These are phyloP conservation scores for Apamea epomidion DNA, from an alignment of 2,888 invertebrate genomes.

Conservation along the genomic window DNA sequence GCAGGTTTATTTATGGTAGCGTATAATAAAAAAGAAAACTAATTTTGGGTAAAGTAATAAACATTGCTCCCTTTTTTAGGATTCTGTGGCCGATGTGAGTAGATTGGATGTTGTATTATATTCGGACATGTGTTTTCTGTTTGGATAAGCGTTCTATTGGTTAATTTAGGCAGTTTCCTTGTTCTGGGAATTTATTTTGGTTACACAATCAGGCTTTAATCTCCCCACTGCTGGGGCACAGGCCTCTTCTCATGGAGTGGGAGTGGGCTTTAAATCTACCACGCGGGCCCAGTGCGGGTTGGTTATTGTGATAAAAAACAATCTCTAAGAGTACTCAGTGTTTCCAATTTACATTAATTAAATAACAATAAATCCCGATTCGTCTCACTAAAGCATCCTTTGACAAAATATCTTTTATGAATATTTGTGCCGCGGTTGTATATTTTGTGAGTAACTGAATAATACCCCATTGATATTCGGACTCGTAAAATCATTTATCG, in stretches of 20 bases:
- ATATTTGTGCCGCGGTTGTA: constrained; percentile 13
- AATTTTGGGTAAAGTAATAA: constrained; percentile 68
- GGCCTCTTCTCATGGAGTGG: too few relatives aligned
- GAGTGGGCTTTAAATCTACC: too few relatives aligned
- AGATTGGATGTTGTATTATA: constrained; percentile 54
- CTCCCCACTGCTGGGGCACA: too few relatives aligned
- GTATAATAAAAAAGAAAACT: constrained; percentile 70
- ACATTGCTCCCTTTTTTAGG: constrained; percentile 64
- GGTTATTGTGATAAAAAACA: not conserved
- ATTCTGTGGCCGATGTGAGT: constrained; percentile 55
- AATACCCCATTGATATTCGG: constrained; percentile 69
- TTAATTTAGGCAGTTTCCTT: constrained; percentile 5
- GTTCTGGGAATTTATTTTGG: not conserved
- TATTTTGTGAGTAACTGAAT: constrained; percentile 63
- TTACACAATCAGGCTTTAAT: too few relatives aligned
- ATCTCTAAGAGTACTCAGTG: not conserved
- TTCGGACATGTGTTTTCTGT: constrained; percentile 32
- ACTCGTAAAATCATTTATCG: constrained; percentile 72
- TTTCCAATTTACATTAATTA: not conserved
- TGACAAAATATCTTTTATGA: constrained; percentile 7
- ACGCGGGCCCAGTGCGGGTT: too few relatives aligned
- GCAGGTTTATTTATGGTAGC: constrained; percentile 69
- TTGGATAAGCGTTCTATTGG: constrained; percentile 24
- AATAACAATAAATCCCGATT: constrained; percentile 1
- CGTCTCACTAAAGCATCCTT: not conserved